Base-by-base conservation (phyloP, 53 echinoderm and acorn worm genomes). In the Stichopus horrens region DNA sequence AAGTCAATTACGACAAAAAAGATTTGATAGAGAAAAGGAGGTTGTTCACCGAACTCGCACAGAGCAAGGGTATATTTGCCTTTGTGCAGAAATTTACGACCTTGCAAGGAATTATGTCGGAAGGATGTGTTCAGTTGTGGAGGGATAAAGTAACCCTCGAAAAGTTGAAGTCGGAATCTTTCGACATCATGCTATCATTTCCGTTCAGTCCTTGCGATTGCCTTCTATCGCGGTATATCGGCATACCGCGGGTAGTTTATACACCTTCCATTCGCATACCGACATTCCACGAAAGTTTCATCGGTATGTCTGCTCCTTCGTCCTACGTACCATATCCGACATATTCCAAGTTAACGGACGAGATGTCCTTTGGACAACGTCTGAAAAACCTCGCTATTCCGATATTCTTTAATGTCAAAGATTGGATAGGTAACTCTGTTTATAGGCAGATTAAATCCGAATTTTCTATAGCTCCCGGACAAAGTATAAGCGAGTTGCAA, bases 111-210 rank as follows among this genome's bases (percentile, higher is more conserved):
- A 2, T 73, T 14, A 54, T 58, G 55, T 76, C 59, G 4, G 78
- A 78, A 18, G 87, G 91, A 18, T 91, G 91, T 57, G 52, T 55
- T 20, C 86, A 87, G 9, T 73, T 91, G 2, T 87, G 86, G 23
- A 57, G 73, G 53, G 55, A 79, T 21, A 21, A 73, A 37, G 73
- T 71, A 55, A 73, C 55, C 22, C 21, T 91, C 8, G 1, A 73
- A 56, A 20, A 19, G 52, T 8, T 91, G 65, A 80, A 79, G 52
- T 13, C 20, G 14, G 79, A 66, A 73, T 11, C 18, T 51, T 87
- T 87, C 52, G 91, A 91, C 73, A 21, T 87, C 19, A 58, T 87
- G 2, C 8, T 91, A 13, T 79, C 87, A 6, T 73, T 19, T 7
- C 91, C 91, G 14, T 23, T 79, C 5, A 57, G 16, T 7, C 54